Evolutionary conservation across 1,140 invertebrate genomes (phyloP), one percentile per base, ranked within the genome.

Genomic region (Conopomorpha cramerella): DNA sequence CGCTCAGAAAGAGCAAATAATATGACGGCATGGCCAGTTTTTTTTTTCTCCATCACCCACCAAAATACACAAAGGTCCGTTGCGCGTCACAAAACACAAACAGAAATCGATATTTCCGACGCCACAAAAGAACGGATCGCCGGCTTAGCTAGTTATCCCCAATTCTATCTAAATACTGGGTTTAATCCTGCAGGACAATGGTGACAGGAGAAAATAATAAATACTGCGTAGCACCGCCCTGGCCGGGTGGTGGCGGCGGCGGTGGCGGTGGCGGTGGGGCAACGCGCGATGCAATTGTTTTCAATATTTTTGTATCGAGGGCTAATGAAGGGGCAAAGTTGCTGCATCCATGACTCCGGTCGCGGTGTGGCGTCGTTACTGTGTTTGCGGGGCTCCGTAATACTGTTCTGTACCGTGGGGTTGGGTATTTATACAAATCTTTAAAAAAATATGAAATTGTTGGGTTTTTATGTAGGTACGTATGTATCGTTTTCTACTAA

Each of bases 191-290:
- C 38, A 36, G 15, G 47, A 70, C 70, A 71, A 71, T 70, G 60
- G 70, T 62, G 66, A 71, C 66, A 68, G n/a, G n/a, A n/a, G n/a
- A 67, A 71, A 74, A 74, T 74, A 74, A 74, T 74, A 74, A 74
- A 74, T 74, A 74, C 52, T 39, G 51, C 51, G 52, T 38, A 30
- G 39, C 70, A 65, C 70, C 70, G 56, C 71, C 63, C 49, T 51
- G 47, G 39, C 49, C 45, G 34, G n/a, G n/a, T n/a, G n/a, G n/a
- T n/a, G n/a, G n/a, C n/a, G n/a, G n/a, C n/a, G n/a, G n/a, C n/a
- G n/a, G n/a, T n/a, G n/a, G n/a, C n/a, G n/a, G n/a, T n/a, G n/a
- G n/a, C n/a, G n/a, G n/a, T n/a, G n/a, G n/a, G 42, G 11, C 29
- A 44, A 28, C 42, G 28, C 13, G 19, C 31, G 15, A 28, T 28